Percentiles rank a stretch among this genome's conserved stretches.
Conservation (phyloP, 2,888 invertebrate species). For the Pyrrhia umbra region DNA sequence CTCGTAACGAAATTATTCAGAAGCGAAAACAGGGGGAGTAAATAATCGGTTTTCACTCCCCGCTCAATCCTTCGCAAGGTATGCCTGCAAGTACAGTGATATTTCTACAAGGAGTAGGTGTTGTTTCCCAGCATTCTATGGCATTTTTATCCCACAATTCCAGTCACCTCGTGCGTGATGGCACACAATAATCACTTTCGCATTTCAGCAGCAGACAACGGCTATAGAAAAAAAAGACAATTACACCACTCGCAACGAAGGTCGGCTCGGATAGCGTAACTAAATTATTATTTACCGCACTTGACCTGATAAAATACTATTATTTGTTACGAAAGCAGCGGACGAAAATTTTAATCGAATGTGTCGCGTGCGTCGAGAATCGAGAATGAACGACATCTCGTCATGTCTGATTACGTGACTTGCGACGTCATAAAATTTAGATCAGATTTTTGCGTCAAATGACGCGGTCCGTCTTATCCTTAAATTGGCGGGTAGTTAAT, state of each 20-base stretch:
- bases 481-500: slow-evolving; percentile 19
- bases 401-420: slow-evolving; percentile 46
- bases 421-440: slow-evolving; percentile 34
- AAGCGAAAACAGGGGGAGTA: slow-evolving; percentile 17
- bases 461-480: slow-evolving; percentile 34
- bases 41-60: slow-evolving; percentile 9
- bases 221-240: slow-evolving; percentile 51
- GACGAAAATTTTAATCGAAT: slow-evolving; percentile 41
- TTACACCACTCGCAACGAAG: slow-evolving; percentile 54
- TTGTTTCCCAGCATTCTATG: slow-evolving; percentile 11
- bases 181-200: slow-evolving; percentile 51
- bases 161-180: slow-evolving; percentile 47
- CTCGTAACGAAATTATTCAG: slow-evolving; percentile 19
- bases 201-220: slow-evolving; percentile 43
- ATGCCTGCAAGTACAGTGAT: not conserved
- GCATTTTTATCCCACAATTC: slow-evolving; percentile 32
- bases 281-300: slow-evolving; percentile 66
- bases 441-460: slow-evolving; percentile 29
- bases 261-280: slow-evolving; percentile 57
- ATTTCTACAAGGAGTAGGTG: slow-evolving; percentile 2
- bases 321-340: slow-evolving; percentile 52
- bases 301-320: slow-evolving; percentile 67
- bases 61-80: not conserved
- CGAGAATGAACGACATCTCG: slow-evolving; percentile 26
- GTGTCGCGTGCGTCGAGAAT: slow-evolving; percentile 23